These are phyloP conservation scores for Labroides dimidiatus DNA, from an alignment of 2,797 vertebrate species.

Conservation along the genomic window DNA sequence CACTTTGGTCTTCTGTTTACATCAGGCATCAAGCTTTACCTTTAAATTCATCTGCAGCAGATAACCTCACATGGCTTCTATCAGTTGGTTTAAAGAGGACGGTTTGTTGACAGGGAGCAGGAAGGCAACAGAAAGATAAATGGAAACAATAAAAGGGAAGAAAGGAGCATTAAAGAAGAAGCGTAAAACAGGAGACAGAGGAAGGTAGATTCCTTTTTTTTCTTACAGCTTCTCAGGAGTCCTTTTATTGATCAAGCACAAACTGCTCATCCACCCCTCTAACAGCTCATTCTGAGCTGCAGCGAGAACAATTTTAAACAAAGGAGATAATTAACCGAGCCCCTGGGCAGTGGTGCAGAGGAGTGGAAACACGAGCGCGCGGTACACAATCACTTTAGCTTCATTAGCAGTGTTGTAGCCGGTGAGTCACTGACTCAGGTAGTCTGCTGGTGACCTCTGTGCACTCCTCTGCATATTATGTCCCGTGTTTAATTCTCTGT, in stretches of 20 bases:
- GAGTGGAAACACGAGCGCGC: constrained; percentile 57
- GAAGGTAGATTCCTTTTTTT: constrained; percentile 1
- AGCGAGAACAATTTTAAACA: constrained; percentile 64
- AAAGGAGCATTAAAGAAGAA: not conserved
- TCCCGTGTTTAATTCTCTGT: not conserved
- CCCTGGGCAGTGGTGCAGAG: constrained; percentile 49
- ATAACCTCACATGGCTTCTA: not conserved
- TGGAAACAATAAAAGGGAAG: not conserved
- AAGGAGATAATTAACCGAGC: constrained; percentile 61
- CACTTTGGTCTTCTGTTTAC: too few species aligned
- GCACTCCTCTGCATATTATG: not conserved
- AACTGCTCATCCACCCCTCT: constrained; percentile 42
- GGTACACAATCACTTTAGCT: constrained; percentile 52
- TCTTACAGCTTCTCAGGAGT: constrained; percentile 17
- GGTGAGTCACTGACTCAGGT: constrained; percentile 31
- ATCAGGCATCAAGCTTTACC: not conserved
- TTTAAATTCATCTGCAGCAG: not conserved
- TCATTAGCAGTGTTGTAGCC: constrained; percentile 52
- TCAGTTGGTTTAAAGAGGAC: not conserved
- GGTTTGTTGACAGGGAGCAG: not conserved
- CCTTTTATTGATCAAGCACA: constrained; percentile 59
- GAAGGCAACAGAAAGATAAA: not conserved
- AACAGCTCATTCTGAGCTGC: constrained; percentile 34
- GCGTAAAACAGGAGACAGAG: not conserved
- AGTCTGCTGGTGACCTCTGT: constrained; percentile 42